Conservation (phyloP, 2,797 vertebrate species). For the Galago senegalensis region DNA sequence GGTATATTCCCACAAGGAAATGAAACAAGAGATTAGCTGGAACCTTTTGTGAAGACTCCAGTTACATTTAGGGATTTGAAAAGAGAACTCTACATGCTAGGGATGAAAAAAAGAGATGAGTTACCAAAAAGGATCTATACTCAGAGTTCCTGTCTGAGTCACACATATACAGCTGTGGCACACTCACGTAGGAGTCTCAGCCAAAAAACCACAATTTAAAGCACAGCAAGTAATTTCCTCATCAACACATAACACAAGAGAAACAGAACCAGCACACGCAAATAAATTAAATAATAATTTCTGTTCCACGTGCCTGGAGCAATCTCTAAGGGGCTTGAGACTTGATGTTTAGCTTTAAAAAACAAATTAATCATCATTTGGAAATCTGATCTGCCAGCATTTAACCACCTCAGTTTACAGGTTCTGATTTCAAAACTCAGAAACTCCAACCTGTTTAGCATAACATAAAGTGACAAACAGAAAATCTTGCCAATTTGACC, state of each 20-base stretch:
- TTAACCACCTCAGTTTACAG: conserved; percentile 26
- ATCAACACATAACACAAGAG: background rate
- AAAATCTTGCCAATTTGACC: background rate
- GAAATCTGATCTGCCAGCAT: conserved; percentile 22
- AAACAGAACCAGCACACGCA: background rate
- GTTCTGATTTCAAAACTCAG: conserved; percentile 55
- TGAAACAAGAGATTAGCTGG: background rate
- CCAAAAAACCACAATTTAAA: background rate
- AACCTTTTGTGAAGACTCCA: background rate
- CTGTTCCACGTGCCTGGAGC: background rate
- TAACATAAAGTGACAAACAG: conserved; percentile 33
- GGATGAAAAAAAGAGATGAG: conserved; percentile 20
- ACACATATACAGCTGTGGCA: background rate
- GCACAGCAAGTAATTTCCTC: conserved; percentile 12
- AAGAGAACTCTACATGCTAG: conserved; percentile 36
- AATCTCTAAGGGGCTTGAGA: conserved; percentile 7
- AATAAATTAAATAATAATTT: conserved; percentile 49
- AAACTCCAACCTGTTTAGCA: conserved; percentile 18
- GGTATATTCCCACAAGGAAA: conserved; percentile 24
- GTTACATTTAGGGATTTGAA: conserved; percentile 29
- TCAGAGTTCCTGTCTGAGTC: background rate
- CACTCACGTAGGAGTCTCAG: background rate
- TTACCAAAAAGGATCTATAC: background rate
- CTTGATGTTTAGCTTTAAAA: conserved; percentile 19
- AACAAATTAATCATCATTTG: background rate